Percentiles rank a stretch among this genome's conserved stretches.
Conservation (phyloP, 2,888 invertebrate species). For the Malacosoma neustria region DNA sequence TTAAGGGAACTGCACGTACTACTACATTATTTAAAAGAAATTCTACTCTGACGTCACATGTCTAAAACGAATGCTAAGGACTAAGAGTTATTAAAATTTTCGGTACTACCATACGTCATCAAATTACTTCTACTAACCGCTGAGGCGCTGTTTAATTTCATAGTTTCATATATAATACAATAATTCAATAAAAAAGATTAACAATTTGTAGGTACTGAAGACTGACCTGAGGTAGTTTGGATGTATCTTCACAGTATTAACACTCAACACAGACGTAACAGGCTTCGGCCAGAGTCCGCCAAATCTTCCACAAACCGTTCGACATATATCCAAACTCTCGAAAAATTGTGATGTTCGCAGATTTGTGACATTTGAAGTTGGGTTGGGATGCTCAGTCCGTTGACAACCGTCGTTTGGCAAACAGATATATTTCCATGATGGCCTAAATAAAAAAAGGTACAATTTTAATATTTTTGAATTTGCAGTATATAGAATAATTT, state of each 20-base stretch:
- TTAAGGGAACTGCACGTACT: too few species aligned
- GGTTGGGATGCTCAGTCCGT: conserved; percentile 44
- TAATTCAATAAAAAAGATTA: too few species aligned
- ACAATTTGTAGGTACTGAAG: too few species aligned
- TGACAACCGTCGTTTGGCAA: conserved; percentile 46
- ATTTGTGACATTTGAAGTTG: conserved; percentile 26
- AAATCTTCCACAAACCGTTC: conserved; percentile 79
- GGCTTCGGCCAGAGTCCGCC: conserved; percentile 84
- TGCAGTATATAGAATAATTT: too few species aligned
- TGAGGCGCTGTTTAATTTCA: not conserved
- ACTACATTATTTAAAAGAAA: too few species aligned
- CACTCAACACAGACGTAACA: conserved; percentile 58
- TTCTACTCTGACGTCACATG: too few species aligned
- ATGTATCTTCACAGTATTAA: conserved; percentile 69
- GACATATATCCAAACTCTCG: conserved; percentile 76
- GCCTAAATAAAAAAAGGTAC: conserved; percentile 32
- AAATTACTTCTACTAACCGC: too few species aligned
- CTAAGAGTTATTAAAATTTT: too few species aligned
- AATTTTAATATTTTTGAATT: too few species aligned
- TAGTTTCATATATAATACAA: not conserved
- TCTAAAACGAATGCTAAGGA: too few species aligned
- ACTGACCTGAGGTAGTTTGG: conserved; percentile 67
- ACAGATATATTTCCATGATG: conserved; percentile 59
- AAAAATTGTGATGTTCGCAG: conserved; percentile 19
- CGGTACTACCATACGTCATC: too few species aligned